A percentile compares a stretch with the other conserved stretches of the same genome.
Evolutionary conservation across 2,113 vertebrate genomes (phyloP).

Genomic region (Cebidichthys violaceus): DNA sequence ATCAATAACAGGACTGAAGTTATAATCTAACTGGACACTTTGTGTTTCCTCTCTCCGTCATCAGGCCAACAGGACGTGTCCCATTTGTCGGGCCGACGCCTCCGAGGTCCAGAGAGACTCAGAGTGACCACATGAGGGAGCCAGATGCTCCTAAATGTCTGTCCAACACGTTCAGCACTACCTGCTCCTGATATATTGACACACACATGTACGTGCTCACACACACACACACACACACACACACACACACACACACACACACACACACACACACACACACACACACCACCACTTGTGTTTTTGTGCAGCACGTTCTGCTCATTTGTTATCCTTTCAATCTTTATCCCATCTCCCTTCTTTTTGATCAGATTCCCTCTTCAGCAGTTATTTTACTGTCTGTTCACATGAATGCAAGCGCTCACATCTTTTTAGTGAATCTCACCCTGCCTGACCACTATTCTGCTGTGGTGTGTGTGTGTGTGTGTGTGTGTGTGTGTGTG

Average conservation of each 20-base stretch:
- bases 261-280: constrained; percentile 6
- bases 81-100: constrained; percentile 97
- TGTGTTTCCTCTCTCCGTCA: constrained; percentile 23
- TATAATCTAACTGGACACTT: neutral
- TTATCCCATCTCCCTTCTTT: neutral
- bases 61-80: constrained; percentile 98
- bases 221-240: constrained; percentile 60
- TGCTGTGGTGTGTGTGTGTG: constrained; percentile 23
- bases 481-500: constrained; percentile 13
- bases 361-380: constrained; percentile 13
- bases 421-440: constrained; percentile 34
- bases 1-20: neutral
- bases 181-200: constrained; percentile 78
- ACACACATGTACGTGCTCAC: constrained; percentile 83
- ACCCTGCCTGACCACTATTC: constrained; percentile 29
- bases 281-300: constrained; percentile 55
- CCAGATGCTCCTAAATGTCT: constrained; percentile 52
- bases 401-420: constrained; percentile 27
- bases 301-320: constrained; percentile 50
- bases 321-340: constrained; percentile 24
- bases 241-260: constrained; percentile 37
- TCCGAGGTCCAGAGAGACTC: constrained; percentile 98
- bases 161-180: constrained; percentile 65
- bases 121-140: constrained; percentile 87
- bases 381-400: constrained; percentile 3